phyloP scores from a whole-genome alignment of 1,140 invertebrate species.

The Diabrotica virgifera region DNA sequence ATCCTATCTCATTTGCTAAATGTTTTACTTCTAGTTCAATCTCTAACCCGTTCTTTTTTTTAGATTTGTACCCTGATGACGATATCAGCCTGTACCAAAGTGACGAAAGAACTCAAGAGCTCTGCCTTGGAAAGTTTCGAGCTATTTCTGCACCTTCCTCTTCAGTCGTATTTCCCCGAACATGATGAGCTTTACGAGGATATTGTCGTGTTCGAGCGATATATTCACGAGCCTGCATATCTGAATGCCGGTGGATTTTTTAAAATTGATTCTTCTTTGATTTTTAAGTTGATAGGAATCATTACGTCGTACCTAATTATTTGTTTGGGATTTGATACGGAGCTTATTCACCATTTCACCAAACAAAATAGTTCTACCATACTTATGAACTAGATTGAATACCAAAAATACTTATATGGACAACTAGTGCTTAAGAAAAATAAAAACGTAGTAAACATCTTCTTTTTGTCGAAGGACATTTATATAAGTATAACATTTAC shows the following conservation, averaged over 20 bases:
- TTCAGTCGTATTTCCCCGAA: background rate
- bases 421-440: too few species aligned
- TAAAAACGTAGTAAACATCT: too few species aligned
- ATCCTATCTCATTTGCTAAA: too few species aligned
- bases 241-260: background rate
- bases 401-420: too few species aligned
- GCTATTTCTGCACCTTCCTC: background rate
- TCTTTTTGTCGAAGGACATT: too few species aligned
- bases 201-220: background rate
- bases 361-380: too few species aligned
- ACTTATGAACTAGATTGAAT: too few species aligned
- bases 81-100: background rate
- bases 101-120: background rate
- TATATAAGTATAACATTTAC: too few species aligned
- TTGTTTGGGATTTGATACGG: background rate
- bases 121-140: background rate
- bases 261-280: background rate
- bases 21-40: too few species aligned
- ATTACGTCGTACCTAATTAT: background rate
- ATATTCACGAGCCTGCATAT: background rate
- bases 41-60: too few species aligned
- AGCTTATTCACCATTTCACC: background rate
- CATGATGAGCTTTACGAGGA: background rate
- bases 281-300: background rate
- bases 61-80: background rate